Base-by-base conservation (phyloP, 1,140 invertebrate species). In the Patella vulgata region DNA sequence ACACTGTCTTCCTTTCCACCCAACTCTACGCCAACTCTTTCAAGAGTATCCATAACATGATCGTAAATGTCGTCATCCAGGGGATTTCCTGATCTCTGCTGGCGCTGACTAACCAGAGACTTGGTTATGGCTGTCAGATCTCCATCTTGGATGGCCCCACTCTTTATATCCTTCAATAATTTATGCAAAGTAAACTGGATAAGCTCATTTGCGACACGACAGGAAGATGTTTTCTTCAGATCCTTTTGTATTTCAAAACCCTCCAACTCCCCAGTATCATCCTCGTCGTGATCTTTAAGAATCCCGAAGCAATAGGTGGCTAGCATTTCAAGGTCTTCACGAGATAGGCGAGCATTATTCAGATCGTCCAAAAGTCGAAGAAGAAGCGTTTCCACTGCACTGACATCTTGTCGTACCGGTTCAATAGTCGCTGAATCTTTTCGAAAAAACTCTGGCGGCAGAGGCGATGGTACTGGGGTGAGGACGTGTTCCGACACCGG, bases 111-210 rank as follows among this genome's bases (percentile, higher is more conserved):
- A 36, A 68, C 14, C 1, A 64, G 30, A 11, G 60, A 59, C n/a
- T 60, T 21, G 14, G 66, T 64, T 3, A 68, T 19, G 0, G 60
- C 39, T 2, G 61, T 62, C 21, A 68, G 28, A 51, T 68, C 66
- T 3, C 59, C 57, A n/a, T 54, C 48, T 6, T 55, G 33, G 5
- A 64, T 46, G n/a, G 28, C 47, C 1, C 61, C 66, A 11, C 28
- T 25, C 39, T 64, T 11, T 5, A 68, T 33, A 19, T 68, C 57
- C 28, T 39, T 42, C n/a, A 64, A 28, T 12, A 68, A 64, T 39
- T 60, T 63, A 9, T 39, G 23, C 8, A 68, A 46, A 5, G 66
- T 68, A 40, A 68, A 68, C 25, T 64, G 46, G 47, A 68, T 57
- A 31, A 68, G 58, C 23, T 68, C 51, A 17, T 42, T 51, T 4